Base-by-base conservation (phyloP, 2,888 invertebrate genomes). In the Anodontia alba region DNA sequence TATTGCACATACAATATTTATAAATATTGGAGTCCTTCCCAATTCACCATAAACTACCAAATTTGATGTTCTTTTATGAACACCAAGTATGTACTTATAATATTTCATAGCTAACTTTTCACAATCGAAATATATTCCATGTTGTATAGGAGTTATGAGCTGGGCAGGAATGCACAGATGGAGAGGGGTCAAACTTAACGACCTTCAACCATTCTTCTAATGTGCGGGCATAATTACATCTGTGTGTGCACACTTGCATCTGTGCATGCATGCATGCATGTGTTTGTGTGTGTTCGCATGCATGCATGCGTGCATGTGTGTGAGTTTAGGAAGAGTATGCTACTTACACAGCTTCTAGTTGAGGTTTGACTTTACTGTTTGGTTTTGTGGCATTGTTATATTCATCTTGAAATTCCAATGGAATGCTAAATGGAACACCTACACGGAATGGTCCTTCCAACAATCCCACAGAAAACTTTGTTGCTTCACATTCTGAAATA, bases 391-490 rank as follows among this genome's bases (percentile, higher is more conserved):
- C 88, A 78, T 94, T 91, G 51, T 92, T 92, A 87, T 90, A 94
- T 66, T 90, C 91, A 81, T 94, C 94, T 74, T 92, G 92, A 77
- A 94, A 93, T 80, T 94, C 94, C 29, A 94, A 88, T 0, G 94
- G 94, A 51, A 94, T 93, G 76, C 90, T 90, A 84, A 94, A 94
- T 5, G 94, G 93, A 20, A 90, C 86, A 12, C 94, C 94, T 8
- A 94, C 90, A 54, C 93, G 87, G 87, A 93, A 94, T n/a, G 94
- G 94, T 1, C 94, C 94, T 68, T 94, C 94, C 72, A 94, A 78
- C 54, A 93, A 70, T 12, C 94, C 94, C 17, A 94, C 91, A 0
- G 92, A 90, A 85, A 94, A 94, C 78, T 90, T 92, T 75, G 93
- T 91, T 29, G 94, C 91, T 33, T 92, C 94, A 23, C 91, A 93